Base-by-base conservation (phyloP, 2,888 invertebrate species). In the Drosophila barbarae region DNA sequence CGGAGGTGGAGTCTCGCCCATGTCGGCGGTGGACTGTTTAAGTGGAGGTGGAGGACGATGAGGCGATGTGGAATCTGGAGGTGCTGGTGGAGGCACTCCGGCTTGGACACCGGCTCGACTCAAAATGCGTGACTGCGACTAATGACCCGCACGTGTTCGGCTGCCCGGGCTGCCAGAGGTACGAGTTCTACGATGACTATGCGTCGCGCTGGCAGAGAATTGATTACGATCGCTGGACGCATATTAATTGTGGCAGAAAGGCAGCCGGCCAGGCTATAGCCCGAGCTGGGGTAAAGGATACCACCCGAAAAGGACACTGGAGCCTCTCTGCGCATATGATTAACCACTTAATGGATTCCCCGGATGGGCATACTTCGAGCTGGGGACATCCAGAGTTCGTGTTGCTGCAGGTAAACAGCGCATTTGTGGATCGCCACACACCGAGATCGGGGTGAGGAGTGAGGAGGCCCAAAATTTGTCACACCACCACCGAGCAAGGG, bases 121-220 rank as follows among this genome's bases (percentile, higher is more conserved):
- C 81, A 76, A 83, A 83, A 85, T 84, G 82, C 87, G 87, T 87
- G 87, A 87, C 87, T 87, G 79, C 83, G 87, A 87, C 87, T 87
- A 87, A 87, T 87, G 85, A 84, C 81, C 72, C 81, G 81, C 81
- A 82, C 81, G 81, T 82, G 81, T 82, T 82, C 80, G 30, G 26
- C 2, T 42, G 23, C 7, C 42, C 41, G 70, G 63, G 73, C 73
- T 76, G 79, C 74, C 72, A 64, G 61, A 28, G 54, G 41, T 23
- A 23, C 58, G 49, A 49, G 41, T 28, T 56, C 69, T 46, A 69
- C 52, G 69, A 52, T 49, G 67, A 58, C 58, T 57, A 47, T 69
- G 49, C 55, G 35, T 63, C 64, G 63, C 30, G n/a, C 64, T 84
- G 72, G 58, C 64, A 13, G 54, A 75, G 87, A 87, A 87, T 85